Conservation (phyloP, 2,888 invertebrate species). For the Chrysolina oricalcia region DNA sequence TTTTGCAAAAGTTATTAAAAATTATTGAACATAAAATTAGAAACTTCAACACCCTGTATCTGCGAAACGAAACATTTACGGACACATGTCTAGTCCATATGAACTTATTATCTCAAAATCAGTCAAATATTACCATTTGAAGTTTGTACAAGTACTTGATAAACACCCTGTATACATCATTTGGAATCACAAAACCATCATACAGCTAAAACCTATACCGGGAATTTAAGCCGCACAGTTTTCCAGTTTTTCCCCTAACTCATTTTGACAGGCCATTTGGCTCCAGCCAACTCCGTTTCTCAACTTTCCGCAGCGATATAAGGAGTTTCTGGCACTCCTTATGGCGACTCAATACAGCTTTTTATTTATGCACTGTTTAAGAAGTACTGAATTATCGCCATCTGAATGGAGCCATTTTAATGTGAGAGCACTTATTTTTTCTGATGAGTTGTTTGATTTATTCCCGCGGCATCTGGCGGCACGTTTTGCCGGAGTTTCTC, state of each 20-base stretch:
- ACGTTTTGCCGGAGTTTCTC: slow-evolving; percentile 11
- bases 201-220: not conserved
- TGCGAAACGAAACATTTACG: no score
- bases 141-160: no score
- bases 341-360: slow-evolving; percentile 25
- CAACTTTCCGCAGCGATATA: slow-evolving; percentile 19
- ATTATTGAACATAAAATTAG: no score
- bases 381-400: slow-evolving; percentile 28
- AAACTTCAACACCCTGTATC: no score
- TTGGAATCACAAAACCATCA: not conserved
- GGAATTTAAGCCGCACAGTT: not conserved
- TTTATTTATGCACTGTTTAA: slow-evolving; percentile 29
- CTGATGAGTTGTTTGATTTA: slow-evolving; percentile 35
- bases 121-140: no score
- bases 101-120: no score
- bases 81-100: no score
- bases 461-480: slow-evolving; percentile 19
- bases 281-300: slow-evolving; percentile 24
- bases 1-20: no score
- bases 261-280: slow-evolving; percentile 22
- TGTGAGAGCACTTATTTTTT: slow-evolving; percentile 25
- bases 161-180: no score
- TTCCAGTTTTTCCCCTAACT: slow-evolving; percentile 11
- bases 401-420: slow-evolving; percentile 33
- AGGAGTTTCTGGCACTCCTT: slow-evolving; percentile 17